Conservation (phyloP, 2,113 vertebrate species). For the Tupaia tana region DNA sequence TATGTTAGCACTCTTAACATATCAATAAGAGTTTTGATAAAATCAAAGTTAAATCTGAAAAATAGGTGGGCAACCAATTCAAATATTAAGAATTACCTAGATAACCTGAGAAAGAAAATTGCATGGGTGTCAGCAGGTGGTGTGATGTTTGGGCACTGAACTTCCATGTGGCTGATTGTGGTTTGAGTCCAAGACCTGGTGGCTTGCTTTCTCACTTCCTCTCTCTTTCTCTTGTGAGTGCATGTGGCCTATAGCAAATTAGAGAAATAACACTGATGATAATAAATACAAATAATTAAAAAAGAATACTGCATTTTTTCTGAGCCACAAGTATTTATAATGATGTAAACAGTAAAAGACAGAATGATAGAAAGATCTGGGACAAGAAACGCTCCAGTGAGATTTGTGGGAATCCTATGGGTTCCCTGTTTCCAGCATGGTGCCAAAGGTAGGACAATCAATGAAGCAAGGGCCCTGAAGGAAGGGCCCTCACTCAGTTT, state of each 20-base stretch:
- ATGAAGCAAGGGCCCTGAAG: neutral
- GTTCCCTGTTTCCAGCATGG: neutral
- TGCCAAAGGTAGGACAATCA: neutral
- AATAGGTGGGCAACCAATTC: neutral
- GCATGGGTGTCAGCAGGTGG: no score
- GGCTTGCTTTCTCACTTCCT: no score
- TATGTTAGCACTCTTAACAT: neutral
- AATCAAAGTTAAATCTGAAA: slow-evolving; percentile 29
- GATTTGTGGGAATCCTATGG: neutral
- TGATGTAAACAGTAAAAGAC: neutral
- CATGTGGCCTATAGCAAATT: no score
- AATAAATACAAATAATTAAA: neutral
- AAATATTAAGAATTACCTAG: neutral
- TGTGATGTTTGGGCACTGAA: no score
- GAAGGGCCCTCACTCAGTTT: neutral
- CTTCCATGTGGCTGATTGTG: no score
- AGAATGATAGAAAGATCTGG: neutral
- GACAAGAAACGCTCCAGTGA: neutral
- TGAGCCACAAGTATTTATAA: neutral
- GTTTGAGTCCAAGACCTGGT: no score
- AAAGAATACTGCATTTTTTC: neutral
- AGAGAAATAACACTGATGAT: no score
- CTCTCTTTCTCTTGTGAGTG: no score
- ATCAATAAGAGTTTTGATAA: neutral
- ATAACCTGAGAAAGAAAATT: neutral